Percentiles rank a stretch among this genome's conserved stretches.
Evolutionary conservation across 2,113 vertebrate genomes (phyloP).

Genomic region (Alosa alosa): DNA sequence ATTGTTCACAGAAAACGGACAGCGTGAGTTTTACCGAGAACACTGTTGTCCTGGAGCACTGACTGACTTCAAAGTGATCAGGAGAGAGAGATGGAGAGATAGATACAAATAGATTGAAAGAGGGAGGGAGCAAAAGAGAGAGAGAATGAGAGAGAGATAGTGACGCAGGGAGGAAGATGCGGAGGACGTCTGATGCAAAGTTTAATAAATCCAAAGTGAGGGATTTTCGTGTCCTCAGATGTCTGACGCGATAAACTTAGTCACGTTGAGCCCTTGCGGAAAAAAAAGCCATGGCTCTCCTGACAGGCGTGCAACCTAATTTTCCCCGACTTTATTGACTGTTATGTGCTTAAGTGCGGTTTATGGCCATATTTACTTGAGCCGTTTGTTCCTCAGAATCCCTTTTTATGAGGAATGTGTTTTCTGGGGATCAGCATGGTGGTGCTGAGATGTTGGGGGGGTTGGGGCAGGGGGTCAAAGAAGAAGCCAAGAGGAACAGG

Average conservation of each 20-base stretch:
- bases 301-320: neutral
- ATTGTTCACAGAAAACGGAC: neutral
- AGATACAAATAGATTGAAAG: neutral
- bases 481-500: constrained; percentile 14
- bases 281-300: neutral
- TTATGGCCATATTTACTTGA: constrained; percentile 12
- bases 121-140: neutral
- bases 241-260: neutral
- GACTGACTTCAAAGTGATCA: constrained; percentile 2
- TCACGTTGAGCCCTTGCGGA: neutral
- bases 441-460: neutral
- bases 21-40: neutral
- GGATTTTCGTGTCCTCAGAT: neutral
- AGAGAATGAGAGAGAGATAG: neutral
- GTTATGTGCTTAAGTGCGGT: constrained; percentile 13
- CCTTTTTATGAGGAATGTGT: constrained; percentile 12
- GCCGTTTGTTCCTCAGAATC: neutral
- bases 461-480: neutral
- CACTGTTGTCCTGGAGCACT: constrained; percentile 4
- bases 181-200: neutral
- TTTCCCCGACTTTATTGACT: neutral
- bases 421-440: neutral
- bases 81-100: neutral
- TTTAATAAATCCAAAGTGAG: neutral
- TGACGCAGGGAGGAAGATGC: neutral